Evolutionary conservation across 1,140 invertebrate species (phyloP).

Genomic region (Papilio polytes): DNA sequence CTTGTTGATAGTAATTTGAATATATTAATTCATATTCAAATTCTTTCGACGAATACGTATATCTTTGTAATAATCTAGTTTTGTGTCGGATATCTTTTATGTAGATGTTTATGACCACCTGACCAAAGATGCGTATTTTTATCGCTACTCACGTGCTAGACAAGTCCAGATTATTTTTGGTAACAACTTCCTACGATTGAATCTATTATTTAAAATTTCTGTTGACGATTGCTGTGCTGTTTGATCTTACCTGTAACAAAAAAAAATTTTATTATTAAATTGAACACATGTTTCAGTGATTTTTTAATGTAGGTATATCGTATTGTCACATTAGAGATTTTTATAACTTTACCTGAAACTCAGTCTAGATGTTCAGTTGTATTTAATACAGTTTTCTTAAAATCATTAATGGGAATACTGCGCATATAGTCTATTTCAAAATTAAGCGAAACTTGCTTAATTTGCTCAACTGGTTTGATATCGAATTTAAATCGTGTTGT

Average conservation of each 20-base stretch:
- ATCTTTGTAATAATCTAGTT: not conserved
- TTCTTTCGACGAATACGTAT: not conserved
- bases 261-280: not conserved
- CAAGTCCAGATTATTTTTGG: not conserved
- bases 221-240: not conserved
- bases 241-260: conserved; percentile 11
- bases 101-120: not conserved
- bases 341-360: too few relatives aligned
- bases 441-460: conserved; percentile 8
- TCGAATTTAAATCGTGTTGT: conserved; percentile 21
- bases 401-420: not conserved
- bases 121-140: not conserved
- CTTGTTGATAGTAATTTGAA: not conserved
- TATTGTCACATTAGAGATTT: not conserved
- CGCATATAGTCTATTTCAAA: not conserved
- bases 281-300: not conserved
- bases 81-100: not conserved
- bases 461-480: not conserved
- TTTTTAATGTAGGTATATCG: not conserved
- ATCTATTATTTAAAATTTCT: not conserved
- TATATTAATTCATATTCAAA: not conserved
- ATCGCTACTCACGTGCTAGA: not conserved
- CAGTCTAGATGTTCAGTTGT: too few relatives aligned
- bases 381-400: not conserved
- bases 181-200: not conserved